These are phyloP conservation scores for Nothobranchius kuhntae DNA, from an alignment of 2,113 vertebrate species.

Conservation along the genomic window DNA sequence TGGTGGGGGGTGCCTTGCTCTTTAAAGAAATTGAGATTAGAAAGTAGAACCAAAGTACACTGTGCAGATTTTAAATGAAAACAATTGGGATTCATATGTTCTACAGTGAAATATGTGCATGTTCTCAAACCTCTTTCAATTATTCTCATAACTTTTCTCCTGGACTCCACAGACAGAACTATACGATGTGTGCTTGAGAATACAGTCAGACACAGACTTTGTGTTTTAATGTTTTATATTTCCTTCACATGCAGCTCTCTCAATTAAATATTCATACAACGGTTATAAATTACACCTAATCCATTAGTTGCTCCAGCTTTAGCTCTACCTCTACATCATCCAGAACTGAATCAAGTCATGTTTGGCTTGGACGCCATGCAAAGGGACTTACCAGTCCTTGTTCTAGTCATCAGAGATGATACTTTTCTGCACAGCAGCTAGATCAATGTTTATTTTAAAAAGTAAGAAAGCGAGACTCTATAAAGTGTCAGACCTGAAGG, in stretches of 20 bases:
- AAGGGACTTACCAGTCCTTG: too few relatives aligned
- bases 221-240: not conserved
- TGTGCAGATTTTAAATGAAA: too few relatives aligned
- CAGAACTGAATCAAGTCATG: too few relatives aligned
- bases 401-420: constrained; percentile 3
- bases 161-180: not conserved
- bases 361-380: too few relatives aligned
- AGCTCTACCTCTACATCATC: too few relatives aligned
- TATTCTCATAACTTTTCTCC: not conserved
- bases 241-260: not conserved
- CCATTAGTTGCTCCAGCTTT: too few relatives aligned
- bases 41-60: too few relatives aligned
- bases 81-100: constrained; percentile 7
- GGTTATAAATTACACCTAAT: too few relatives aligned
- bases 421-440: constrained; percentile 19
- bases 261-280: too few relatives aligned
- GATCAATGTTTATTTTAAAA: constrained; percentile 14
- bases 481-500: constrained; percentile 36
- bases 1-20: too few relatives aligned
- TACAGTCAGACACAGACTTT: not conserved
- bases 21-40: too few relatives aligned
- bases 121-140: constrained; percentile 6
- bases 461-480: constrained; percentile 6
- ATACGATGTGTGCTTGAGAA: not conserved
- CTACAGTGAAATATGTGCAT: not conserved